These are phyloP conservation scores for Tribolium freemani DNA, from an alignment of 2,888 invertebrate species.

Conservation along the genomic window DNA sequence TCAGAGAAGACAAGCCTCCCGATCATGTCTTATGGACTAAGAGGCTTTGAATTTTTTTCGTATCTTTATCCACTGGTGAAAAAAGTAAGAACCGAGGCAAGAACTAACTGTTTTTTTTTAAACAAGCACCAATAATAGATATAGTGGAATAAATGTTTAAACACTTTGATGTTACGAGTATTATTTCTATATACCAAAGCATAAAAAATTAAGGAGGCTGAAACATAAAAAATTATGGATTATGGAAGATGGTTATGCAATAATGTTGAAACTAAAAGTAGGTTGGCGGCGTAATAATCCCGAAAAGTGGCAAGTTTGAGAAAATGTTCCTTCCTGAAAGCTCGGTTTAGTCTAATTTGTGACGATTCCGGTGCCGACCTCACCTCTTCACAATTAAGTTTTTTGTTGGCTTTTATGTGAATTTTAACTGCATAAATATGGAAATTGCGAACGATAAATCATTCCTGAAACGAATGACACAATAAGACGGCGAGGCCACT, in stretches of 20 bases:
- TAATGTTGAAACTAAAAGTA: neutral
- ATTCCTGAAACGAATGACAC: slow-evolving; percentile 33
- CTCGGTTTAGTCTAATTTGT: slow-evolving; percentile 20
- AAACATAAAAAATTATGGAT: neutral
- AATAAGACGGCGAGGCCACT: slow-evolving; percentile 35
- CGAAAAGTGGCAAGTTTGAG: neutral
- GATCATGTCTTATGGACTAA: too few relatives aligned
- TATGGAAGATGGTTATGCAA: neutral
- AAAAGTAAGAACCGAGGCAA: too few relatives aligned
- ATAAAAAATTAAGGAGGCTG: too few relatives aligned
- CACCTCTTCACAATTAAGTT: slow-evolving; percentile 29
- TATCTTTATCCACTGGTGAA: too few relatives aligned
- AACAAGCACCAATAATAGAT: too few relatives aligned
- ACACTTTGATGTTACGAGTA: too few relatives aligned
- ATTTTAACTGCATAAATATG: slow-evolving; percentile 37
- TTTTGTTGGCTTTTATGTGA: slow-evolving; percentile 22
- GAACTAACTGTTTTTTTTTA: too few relatives aligned
- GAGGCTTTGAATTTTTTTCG: too few relatives aligned
- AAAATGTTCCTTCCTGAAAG: slow-evolving; percentile 24
- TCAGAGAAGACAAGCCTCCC: too few relatives aligned
- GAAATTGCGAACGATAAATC: slow-evolving; percentile 36
- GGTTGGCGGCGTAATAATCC: neutral
- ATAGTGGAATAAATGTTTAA: too few relatives aligned
- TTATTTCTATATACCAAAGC: too few relatives aligned
- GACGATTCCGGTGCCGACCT: slow-evolving; percentile 21